phyloP scores from a whole-genome alignment of 2,797 vertebrate genomes.

The Leontocebus nigricollis region DNA sequence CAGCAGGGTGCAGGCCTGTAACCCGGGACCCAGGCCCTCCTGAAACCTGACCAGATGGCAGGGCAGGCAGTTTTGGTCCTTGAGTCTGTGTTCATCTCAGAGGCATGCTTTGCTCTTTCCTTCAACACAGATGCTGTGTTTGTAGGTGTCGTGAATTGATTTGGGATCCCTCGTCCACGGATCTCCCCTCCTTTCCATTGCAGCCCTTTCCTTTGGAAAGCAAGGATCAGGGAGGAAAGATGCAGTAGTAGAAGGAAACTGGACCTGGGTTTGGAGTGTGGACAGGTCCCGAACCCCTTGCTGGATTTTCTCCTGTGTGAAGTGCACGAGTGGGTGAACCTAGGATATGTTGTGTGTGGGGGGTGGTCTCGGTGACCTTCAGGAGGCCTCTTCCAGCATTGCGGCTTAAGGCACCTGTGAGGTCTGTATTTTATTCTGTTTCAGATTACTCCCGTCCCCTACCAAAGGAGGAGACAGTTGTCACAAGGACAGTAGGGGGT shows the following conservation, averaged over 20 bases:
- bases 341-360: neutral
- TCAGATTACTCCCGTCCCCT: neutral
- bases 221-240: neutral
- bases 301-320: neutral
- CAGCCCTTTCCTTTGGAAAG: neutral
- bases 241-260: neutral
- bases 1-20: rapidly evolving
- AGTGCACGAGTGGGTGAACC: neutral
- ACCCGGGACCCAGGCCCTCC: neutral
- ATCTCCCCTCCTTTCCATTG: neutral
- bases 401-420: neutral
- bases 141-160: neutral
- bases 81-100: neutral
- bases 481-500: neutral
- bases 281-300: neutral
- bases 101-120: neutral
- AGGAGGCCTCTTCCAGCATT: neutral
- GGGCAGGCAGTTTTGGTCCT: neutral
- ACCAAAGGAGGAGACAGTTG: neutral
- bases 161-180: neutral
- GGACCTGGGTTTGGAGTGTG: neutral
- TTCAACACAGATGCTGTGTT: neutral
- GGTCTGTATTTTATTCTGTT: neutral
- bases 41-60: neutral
- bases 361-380: neutral